phyloP scores from a whole-genome alignment of 2,888 invertebrate genomes.

The Xanthostigma xanthostigma region DNA sequence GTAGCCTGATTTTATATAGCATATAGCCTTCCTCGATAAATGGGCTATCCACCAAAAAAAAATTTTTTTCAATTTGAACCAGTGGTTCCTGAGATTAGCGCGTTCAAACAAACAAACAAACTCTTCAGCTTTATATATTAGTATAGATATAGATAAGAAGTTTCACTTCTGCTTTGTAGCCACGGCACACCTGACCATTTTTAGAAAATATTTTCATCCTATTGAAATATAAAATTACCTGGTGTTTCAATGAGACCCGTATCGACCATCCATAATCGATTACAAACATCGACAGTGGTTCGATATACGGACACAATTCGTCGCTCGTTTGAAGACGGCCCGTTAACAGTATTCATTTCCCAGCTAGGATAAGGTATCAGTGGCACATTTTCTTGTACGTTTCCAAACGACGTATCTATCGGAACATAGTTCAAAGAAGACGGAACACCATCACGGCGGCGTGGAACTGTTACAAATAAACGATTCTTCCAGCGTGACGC shows the following conservation, averaged over 20 bases:
- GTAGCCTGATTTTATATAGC: no score
- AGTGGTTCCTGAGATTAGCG: no score
- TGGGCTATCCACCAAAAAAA: no score
- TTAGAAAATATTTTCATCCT: no score
- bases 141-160: no score
- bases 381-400: constrained; percentile 32
- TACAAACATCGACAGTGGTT: constrained; percentile 52
- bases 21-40: no score
- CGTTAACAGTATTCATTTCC: constrained; percentile 42
- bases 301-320: constrained; percentile 54
- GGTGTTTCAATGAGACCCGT: constrained; percentile 56
- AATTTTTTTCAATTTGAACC: no score
- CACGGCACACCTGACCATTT: no score
- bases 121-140: no score
- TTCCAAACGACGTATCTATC: constrained; percentile 19
- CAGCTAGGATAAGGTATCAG: constrained; percentile 39
- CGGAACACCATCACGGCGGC: constrained; percentile 44
- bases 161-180: no score
- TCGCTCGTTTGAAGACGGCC: constrained; percentile 13
- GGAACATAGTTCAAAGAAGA: constrained; percentile 31
- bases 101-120: no score
- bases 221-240: constrained; percentile 27
- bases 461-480: constrained; percentile 55
- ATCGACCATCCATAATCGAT: constrained; percentile 66
- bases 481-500: constrained; percentile 45